These are phyloP conservation scores for Anneissia japonica DNA, from an alignment of 35 echinoderm and acorn worm species.

Conservation along the genomic window DNA sequence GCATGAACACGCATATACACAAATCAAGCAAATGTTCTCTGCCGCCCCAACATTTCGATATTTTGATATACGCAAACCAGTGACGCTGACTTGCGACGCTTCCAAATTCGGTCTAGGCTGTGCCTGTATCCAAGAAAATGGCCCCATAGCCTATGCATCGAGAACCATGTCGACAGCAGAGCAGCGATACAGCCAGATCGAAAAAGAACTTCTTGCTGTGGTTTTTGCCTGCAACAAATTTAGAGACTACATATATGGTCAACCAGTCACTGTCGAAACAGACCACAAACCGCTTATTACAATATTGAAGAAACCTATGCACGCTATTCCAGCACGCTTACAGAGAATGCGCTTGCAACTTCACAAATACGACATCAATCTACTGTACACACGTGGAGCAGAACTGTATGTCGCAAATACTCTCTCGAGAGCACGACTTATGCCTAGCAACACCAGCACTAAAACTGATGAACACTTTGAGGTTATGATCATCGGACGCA, in stretches of 20 bases:
- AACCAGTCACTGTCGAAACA: background rate
- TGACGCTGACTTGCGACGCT: background rate
- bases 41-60: background rate
- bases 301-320: background rate
- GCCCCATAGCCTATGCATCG: background rate
- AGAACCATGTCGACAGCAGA: background rate
- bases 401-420: conserved; percentile 1
- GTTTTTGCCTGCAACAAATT: too few relatives aligned
- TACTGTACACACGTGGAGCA: background rate
- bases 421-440: background rate
- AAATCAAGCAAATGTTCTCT: background rate
- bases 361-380: background rate
- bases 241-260: background rate
- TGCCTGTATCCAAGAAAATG: background rate
- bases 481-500: background rate
- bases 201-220: too few relatives aligned
- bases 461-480: background rate
- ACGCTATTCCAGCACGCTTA: background rate
- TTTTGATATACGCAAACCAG: background rate
- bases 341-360: background rate
- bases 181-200: conserved; percentile 14
- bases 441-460: background rate
- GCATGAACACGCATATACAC: background rate
- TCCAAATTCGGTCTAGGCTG: background rate
- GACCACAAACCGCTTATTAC: background rate